Percentiles rank a stretch among this genome's conserved stretches.
These are phyloP conservation scores for Python bivittatus DNA, from an alignment of 2,113 vertebrate genomes.

Conservation along the genomic window DNA sequence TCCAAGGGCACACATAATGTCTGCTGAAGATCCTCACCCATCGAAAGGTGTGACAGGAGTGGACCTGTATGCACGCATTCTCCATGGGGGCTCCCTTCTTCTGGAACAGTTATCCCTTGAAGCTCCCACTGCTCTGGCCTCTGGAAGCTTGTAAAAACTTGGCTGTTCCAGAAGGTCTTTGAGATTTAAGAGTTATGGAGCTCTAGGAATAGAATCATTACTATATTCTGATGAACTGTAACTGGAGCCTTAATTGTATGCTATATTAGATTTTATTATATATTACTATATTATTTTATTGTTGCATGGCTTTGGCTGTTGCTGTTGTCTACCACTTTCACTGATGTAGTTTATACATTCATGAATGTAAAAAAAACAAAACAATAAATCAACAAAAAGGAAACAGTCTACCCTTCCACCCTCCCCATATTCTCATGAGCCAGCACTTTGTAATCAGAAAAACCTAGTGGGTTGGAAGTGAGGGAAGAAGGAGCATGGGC, in stretches of 20 bases:
- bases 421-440: background rate
- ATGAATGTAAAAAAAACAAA: background rate
- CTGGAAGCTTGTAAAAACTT: no score
- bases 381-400: background rate
- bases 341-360: background rate
- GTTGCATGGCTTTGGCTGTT: background rate
- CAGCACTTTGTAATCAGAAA: background rate
- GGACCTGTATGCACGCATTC: no score
- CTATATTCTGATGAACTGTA: background rate
- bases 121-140: no score
- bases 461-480: background rate
- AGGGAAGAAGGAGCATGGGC: background rate
- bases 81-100: no score
- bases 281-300: background rate
- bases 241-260: background rate
- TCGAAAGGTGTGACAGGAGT: background rate
- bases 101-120: no score
- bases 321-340: background rate
- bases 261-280: background rate
- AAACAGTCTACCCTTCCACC: background rate
- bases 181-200: background rate
- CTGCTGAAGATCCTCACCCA: background rate
- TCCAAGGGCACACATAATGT: background rate
- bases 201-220: background rate
- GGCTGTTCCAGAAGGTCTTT: no score